phyloP scores from a whole-genome alignment of 2,797 vertebrate genomes.

The Iguana delicatissima region DNA sequence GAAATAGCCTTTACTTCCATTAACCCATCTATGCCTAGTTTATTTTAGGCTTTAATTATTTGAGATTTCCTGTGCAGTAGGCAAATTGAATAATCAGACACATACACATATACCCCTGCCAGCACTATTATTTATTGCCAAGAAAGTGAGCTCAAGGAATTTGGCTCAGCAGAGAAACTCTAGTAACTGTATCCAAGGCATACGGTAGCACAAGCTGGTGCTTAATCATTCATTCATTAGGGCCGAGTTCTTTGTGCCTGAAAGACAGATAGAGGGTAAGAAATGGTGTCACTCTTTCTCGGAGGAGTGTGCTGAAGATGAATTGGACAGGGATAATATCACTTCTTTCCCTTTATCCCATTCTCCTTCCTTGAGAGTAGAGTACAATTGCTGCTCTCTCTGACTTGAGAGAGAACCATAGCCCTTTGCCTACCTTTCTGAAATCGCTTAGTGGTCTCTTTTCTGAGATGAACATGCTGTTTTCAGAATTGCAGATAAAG shows the following conservation, averaged over 20 bases:
- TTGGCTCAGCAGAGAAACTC: slow-evolving; percentile 58
- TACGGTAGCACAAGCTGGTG: slow-evolving; percentile 65
- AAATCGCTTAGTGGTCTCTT: slow-evolving; percentile 42
- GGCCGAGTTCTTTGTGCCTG: slow-evolving; percentile 53
- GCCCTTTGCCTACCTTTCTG: slow-evolving; percentile 36
- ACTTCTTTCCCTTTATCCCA: slow-evolving; percentile 44
- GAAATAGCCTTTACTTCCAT: rapidly evolving
- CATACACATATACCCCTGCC: not conserved
- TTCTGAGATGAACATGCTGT: not conserved
- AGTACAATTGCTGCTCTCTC: slow-evolving; percentile 51
- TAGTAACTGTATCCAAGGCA: slow-evolving; percentile 73
- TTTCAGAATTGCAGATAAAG: not conserved
- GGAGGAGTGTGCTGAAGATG: slow-evolving; percentile 43
- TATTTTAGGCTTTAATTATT: not conserved
- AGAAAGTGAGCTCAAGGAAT: slow-evolving; percentile 64
- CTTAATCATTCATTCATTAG: slow-evolving; percentile 69
- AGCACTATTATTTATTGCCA: slow-evolving; percentile 47
- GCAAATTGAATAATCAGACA: rapidly evolving
- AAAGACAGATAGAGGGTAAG: slow-evolving; percentile 71
- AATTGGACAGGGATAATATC: slow-evolving; percentile 50
- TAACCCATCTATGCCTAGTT: not conserved
- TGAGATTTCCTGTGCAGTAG: not conserved
- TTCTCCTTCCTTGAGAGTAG: slow-evolving; percentile 12
- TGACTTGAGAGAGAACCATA: not conserved
- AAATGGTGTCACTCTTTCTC: slow-evolving; percentile 69